phyloP scores from a whole-genome alignment of 2,797 vertebrate genomes.

The Eleutherodactylus coqui region DNA sequence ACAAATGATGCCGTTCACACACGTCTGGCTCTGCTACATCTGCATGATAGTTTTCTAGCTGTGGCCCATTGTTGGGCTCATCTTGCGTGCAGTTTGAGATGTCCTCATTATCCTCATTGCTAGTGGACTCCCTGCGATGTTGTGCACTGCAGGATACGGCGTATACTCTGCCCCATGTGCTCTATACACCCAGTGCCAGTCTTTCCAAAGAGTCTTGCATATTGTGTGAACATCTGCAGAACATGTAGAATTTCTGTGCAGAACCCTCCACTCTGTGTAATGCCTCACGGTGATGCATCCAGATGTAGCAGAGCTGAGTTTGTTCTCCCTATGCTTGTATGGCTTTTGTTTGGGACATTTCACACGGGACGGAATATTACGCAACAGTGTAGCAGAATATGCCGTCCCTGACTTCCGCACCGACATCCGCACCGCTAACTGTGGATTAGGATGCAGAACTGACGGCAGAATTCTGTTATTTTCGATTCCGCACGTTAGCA shows the following conservation, averaged over 20 bases:
- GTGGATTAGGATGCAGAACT: no score
- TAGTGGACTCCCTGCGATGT: not conserved
- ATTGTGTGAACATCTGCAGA: no score
- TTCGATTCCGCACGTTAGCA: no score
- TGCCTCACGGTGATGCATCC: not conserved
- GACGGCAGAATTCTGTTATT: no score
- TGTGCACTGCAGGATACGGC: not conserved
- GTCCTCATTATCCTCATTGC: not conserved
- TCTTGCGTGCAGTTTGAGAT: not conserved
- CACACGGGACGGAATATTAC: no score
- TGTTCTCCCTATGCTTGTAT: not conserved
- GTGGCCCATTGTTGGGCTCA: not conserved
- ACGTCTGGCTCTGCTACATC: not conserved
- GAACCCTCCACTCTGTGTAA: not conserved
- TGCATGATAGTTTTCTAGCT: not conserved
- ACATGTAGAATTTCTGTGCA: not conserved
- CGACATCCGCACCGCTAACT: no score
- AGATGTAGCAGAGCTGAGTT: conserved; percentile 4
- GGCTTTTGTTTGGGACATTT: not conserved
- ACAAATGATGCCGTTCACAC: no score
- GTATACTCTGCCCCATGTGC: not conserved
- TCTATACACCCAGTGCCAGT: not conserved
- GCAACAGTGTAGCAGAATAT: no score
- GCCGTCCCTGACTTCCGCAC: no score
- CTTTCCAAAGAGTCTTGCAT: no score